Conservation (phyloP, 2,797 vertebrate species). For the Cyprinella venusta region DNA sequence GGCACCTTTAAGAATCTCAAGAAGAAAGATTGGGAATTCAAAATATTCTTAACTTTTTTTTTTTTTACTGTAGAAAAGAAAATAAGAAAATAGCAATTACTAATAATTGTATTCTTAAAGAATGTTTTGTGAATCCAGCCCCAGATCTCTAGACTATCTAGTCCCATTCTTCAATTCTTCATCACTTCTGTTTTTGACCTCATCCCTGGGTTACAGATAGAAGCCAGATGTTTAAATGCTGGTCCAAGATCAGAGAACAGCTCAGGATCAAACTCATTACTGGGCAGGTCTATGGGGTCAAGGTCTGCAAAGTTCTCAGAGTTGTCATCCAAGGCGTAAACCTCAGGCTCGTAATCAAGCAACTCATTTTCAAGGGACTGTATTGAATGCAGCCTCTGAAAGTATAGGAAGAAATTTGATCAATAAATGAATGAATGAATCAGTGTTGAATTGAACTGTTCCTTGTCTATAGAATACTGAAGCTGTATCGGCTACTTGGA, state of each 20-base stretch:
- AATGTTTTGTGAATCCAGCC: background rate
- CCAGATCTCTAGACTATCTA: background rate
- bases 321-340: conserved; percentile 63
- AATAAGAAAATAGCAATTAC: too few species aligned
- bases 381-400: conserved; percentile 61
- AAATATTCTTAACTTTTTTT: too few species aligned
- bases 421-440: background rate
- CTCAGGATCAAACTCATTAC: conserved; percentile 5
- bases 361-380: conserved; percentile 37
- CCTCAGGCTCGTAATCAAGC: conserved; percentile 54
- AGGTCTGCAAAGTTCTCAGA: conserved; percentile 32
- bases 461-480: background rate
- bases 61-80: too few species aligned
- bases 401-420: background rate
- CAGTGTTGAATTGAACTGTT: background rate
- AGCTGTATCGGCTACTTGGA: background rate
- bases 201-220: conserved; percentile 52
- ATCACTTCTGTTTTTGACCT: background rate
- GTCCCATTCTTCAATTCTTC: conserved; percentile 23
- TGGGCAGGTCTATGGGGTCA: conserved; percentile 54
- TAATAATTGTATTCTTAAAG: background rate
- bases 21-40: too few species aligned
- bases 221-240: conserved; percentile 62
- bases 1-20: too few species aligned
- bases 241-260: conserved; percentile 56